phyloP scores from a whole-genome alignment of 1,140 invertebrate genomes.

The Trichomalopsis sarcophagae region DNA sequence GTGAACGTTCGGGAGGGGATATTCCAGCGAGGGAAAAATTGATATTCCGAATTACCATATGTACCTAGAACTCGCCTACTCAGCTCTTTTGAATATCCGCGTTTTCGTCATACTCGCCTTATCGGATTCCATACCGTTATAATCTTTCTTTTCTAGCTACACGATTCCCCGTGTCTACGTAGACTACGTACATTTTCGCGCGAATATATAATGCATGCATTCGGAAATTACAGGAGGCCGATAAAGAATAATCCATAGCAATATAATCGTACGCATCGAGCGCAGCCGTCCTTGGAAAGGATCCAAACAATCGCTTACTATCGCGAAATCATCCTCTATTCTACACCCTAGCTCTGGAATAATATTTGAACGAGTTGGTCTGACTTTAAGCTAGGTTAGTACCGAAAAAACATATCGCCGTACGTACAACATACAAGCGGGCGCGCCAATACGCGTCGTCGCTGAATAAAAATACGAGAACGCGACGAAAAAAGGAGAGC shows the following conservation, averaged over 20 bases:
- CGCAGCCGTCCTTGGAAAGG: background rate
- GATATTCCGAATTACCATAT: background rate
- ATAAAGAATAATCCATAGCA: background rate
- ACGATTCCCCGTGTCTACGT: background rate
- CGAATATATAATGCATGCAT: background rate
- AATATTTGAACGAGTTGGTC: slow-evolving; percentile 71
- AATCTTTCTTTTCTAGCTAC: background rate
- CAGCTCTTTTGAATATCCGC: background rate
- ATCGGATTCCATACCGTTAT: background rate
- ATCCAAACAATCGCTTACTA: too few species aligned
- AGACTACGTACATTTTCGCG: background rate
- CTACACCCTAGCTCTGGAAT: slow-evolving; percentile 60
- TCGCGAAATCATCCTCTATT: background rate
- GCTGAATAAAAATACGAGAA: background rate
- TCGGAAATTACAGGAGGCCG: too few species aligned
- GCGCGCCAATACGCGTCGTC: background rate
- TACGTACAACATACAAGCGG: background rate
- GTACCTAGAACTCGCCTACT: background rate
- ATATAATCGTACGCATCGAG: background rate
- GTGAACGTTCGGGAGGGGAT: background rate
- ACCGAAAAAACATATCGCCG: slow-evolving; percentile 70
- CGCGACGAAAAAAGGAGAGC: slow-evolving; percentile 1
- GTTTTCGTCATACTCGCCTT: background rate
- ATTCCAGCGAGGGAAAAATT: background rate
- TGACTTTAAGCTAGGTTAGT: slow-evolving; percentile 75